phyloP scores from a whole-genome alignment of 2,888 invertebrate species.

The Meta bourneti region DNA sequence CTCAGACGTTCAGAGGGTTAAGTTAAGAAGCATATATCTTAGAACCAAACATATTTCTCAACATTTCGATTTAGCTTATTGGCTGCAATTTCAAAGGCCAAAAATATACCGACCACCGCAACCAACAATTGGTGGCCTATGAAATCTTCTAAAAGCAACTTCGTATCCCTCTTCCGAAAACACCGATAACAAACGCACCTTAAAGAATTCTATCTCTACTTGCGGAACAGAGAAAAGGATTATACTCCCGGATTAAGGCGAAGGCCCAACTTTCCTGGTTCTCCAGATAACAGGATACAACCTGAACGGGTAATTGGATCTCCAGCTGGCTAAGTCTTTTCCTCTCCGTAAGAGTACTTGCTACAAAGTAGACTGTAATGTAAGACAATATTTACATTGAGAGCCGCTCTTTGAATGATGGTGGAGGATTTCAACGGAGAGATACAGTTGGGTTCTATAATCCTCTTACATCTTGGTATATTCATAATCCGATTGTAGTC shows the following conservation, averaged over 20 bases:
- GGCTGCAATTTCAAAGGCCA: too few species aligned
- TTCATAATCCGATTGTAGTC: constrained; percentile 42
- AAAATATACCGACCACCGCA: too few species aligned
- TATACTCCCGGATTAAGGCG: constrained; percentile 48
- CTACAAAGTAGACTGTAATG: constrained; percentile 38
- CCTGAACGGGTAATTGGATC: constrained; percentile 63
- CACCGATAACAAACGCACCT: constrained; percentile 47
- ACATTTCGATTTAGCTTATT: too few species aligned
- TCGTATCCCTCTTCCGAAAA: not conserved
- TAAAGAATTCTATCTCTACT: constrained; percentile 41
- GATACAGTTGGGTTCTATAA: constrained; percentile 6
- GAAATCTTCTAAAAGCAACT: not conserved
- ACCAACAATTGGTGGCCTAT: too few species aligned
- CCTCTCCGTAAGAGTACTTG: constrained; percentile 16
- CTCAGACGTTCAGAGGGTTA: too few species aligned
- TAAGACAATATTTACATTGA: constrained; percentile 56
- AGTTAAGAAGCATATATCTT: too few species aligned
- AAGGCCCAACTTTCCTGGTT: constrained; percentile 54
- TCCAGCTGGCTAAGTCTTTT: constrained; percentile 31
- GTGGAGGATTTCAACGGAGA: constrained; percentile 19
- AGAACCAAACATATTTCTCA: too few species aligned
- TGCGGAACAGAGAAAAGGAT: constrained; percentile 38
- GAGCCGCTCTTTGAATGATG: constrained; percentile 36
- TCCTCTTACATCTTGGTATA: constrained; percentile 36
- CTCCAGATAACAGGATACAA: constrained; percentile 58